phyloP scores from a whole-genome alignment of 1,140 invertebrate genomes.

The Papilio glaucus region DNA sequence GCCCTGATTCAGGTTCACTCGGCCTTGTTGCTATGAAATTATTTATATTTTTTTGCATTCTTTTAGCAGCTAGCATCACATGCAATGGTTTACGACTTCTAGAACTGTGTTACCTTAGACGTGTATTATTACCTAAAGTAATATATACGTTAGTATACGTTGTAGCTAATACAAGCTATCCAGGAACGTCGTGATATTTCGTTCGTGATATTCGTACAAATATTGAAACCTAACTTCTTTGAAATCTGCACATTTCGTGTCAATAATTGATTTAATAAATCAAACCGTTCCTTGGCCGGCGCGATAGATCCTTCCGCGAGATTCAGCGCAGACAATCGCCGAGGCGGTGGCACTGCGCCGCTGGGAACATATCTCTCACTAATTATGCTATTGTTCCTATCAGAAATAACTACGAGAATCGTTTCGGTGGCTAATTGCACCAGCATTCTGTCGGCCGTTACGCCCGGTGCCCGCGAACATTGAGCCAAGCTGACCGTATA shows the following conservation, averaged over 20 bases:
- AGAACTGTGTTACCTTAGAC: not conserved
- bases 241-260: not conserved
- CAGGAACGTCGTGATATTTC: no score
- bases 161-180: no score
- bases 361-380: slow-evolving; percentile 32
- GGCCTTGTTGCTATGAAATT: not conserved
- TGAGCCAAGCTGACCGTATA: slow-evolving; percentile 11
- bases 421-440: slow-evolving; percentile 64
- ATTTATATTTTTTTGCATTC: not conserved
- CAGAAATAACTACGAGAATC: slow-evolving; percentile 48
- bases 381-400: slow-evolving; percentile 43
- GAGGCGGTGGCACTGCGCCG: not conserved
- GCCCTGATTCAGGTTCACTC: not conserved
- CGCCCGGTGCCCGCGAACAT: slow-evolving; percentile 64
- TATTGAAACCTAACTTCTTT: no score
- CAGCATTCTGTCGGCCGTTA: slow-evolving; percentile 58
- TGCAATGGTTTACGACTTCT: not conserved
- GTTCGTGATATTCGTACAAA: no score
- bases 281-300: not conserved
- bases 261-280: not conserved
- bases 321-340: not conserved
- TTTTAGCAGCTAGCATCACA: not conserved
- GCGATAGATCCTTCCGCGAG: not conserved
- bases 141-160: no score
- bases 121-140: no score